Evolutionary conservation across 2,888 invertebrate species (phyloP).

Genomic region (Epirrita christyi): DNA sequence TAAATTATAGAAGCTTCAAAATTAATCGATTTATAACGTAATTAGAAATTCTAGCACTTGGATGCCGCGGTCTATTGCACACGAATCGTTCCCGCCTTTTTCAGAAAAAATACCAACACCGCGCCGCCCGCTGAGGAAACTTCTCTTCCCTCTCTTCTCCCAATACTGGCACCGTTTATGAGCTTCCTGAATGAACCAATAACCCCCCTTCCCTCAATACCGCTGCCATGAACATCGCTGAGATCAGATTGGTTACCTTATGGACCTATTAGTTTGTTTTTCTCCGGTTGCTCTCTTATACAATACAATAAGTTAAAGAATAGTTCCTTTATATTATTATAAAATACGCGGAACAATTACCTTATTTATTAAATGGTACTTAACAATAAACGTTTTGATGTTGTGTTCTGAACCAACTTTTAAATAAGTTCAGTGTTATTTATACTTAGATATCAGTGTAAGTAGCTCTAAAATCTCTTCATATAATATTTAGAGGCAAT

Average conservation of each 20-base stretch:
- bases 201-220: too few relatives aligned
- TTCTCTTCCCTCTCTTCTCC: too few relatives aligned
- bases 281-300: constrained; percentile 68
- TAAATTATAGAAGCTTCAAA: constrained; percentile 77
- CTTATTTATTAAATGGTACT: constrained; percentile 72
- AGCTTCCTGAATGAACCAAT: too few relatives aligned
- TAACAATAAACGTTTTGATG: constrained; percentile 59
- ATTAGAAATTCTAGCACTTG: constrained; percentile 77
- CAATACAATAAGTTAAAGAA: constrained; percentile 48
- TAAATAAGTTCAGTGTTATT: constrained; percentile 64
- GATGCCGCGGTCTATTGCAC: constrained; percentile 73
- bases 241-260: too few relatives aligned
- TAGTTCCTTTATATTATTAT: constrained; percentile 58
- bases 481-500: constrained; percentile 80
- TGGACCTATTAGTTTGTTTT: constrained; percentile 50
- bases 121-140: too few relatives aligned
- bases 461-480: constrained; percentile 77
- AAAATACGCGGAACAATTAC: constrained; percentile 46
- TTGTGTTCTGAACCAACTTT: constrained; percentile 62
- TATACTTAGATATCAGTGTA: constrained; percentile 64
- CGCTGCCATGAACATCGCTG: too few relatives aligned
- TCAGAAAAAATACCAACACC: too few relatives aligned
- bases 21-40: constrained; percentile 73
- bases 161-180: too few relatives aligned
- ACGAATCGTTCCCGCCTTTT: constrained; percentile 46